Base-by-base conservation (phyloP, 1,140 invertebrate species). In the silkworm (Bombyx mori) region DNA sequence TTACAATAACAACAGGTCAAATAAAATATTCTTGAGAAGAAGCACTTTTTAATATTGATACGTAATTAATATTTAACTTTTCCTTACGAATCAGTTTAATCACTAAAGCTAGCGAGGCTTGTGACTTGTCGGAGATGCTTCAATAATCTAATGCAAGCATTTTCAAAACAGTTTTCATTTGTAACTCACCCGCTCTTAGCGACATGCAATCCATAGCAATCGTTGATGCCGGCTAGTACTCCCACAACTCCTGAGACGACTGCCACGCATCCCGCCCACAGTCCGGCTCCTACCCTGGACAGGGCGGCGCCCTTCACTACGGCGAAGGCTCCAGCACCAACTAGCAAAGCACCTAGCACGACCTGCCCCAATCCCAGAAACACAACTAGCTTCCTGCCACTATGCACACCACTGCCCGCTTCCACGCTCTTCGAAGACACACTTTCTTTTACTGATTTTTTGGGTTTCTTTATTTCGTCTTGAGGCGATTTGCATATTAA, bases 211-310 rank as follows among this genome's bases (percentile, higher is more conserved):
- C 83, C 85, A 69, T 90, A 92, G 68, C 90, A 90, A 63, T 89
- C 88, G 59, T 89, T 90, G 48, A 91, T 88, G 42, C 90, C 89
- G 46, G 90, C 89, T 6, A 91, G 66, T 18, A 91, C 79, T 0
- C 90, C 91, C 4, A 90, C 80, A 1, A 90, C 86, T 4, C 90
- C 91, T 5, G 89, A 86, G 7, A 87, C 79, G 35, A 90, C 88
- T 9, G 90, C 89, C 44, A 90, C 74, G 56, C 90, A 88, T 8
- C 91, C 91, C 51, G 90, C 88, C 91, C 91, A 92, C 56, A 92
- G 80, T 0, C 91, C 91, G 0, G 88, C 90, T 2, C 90, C 90
- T 46, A 90, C 90, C 63, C 89, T 68, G n/a, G 89, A 82, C 69
- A 92, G 75, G 46, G 89, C 88, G 6, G 90, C 86, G 18, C 88